Evolutionary conservation across 2,888 invertebrate species (phyloP).

Genomic region (Melanostoma scalare): DNA sequence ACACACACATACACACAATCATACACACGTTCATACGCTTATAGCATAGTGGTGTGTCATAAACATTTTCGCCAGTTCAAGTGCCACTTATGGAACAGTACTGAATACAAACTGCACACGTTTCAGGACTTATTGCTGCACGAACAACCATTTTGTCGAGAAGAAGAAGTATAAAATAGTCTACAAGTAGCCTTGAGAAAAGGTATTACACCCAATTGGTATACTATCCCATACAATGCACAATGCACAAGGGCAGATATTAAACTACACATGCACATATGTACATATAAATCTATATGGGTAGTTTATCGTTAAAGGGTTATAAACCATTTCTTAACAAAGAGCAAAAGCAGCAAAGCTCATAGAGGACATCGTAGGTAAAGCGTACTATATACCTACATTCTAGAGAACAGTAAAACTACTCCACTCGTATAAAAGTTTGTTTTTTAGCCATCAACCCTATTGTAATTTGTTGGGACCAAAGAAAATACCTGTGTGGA

Average conservation of each 20-base stretch:
- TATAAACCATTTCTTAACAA: conserved; percentile 61
- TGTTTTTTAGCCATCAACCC: conserved; percentile 36
- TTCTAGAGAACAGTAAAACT: conserved; percentile 28
- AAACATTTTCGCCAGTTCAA: conserved; percentile 65
- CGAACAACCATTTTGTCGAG: conserved; percentile 64
- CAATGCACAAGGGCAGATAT: conserved; percentile 36
- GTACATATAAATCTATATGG: conserved; percentile 24
- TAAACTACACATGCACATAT: too few relatives aligned
- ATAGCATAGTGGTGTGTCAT: conserved; percentile 49
- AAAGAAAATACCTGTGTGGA: conserved; percentile 48
- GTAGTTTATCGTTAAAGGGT: conserved; percentile 57
- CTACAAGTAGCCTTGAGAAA: conserved; percentile 59
- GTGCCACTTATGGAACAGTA: conserved; percentile 55
- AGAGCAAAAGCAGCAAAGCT: conserved; percentile 32
- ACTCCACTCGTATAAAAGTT: conserved; percentile 55
- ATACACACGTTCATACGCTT: background rate
- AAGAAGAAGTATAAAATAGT: conserved; percentile 58
- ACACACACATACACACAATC: conserved; percentile 1
- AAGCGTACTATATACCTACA: background rate
- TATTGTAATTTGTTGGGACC: conserved; percentile 59
- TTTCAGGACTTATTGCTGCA: conserved; percentile 55
- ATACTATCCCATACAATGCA: conserved; percentile 23
- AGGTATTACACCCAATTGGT: conserved; percentile 63
- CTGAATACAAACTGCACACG: conserved; percentile 54
- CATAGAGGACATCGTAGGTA: conserved; percentile 33